Evolutionary conservation across 2,888 invertebrate species (phyloP).

Genomic region (Agonopterix alstromeriana): DNA sequence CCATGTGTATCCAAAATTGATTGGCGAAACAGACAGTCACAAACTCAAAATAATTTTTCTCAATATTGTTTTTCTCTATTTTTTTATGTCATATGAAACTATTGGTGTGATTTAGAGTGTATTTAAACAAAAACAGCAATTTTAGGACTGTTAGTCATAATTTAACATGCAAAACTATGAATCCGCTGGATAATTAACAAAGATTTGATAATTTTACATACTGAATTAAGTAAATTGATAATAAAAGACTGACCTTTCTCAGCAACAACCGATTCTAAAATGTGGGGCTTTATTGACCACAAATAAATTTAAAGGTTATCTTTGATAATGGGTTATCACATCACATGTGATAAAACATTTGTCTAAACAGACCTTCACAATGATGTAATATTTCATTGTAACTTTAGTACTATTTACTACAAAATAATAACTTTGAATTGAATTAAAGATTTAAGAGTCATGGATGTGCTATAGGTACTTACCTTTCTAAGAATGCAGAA

Average conservation of each 20-base stretch:
- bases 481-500: constrained; percentile 65
- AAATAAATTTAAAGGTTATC: constrained; percentile 30
- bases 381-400: constrained; percentile 19
- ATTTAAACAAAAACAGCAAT: too few relatives aligned
- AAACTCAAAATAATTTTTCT: too few relatives aligned
- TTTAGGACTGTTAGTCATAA: too few relatives aligned
- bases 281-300: not conserved
- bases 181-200: too few relatives aligned
- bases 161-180: too few relatives aligned
- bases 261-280: not conserved
- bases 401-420: too few relatives aligned
- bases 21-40: too few relatives aligned
- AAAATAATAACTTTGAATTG: too few relatives aligned
- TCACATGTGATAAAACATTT: constrained; percentile 22
- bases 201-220: not conserved
- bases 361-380: constrained; percentile 14
- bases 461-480: constrained; percentile 7
- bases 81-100: too few relatives aligned
- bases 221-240: not conserved
- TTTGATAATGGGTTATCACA: constrained; percentile 35
- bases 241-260: not conserved
- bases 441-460: constrained; percentile 8
- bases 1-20: too few relatives aligned
- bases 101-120: too few relatives aligned
- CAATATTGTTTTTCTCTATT: too few relatives aligned